These are phyloP conservation scores for Drosophila chauvacae DNA, from an alignment of 1,140 invertebrate species.

Conservation along the genomic window DNA sequence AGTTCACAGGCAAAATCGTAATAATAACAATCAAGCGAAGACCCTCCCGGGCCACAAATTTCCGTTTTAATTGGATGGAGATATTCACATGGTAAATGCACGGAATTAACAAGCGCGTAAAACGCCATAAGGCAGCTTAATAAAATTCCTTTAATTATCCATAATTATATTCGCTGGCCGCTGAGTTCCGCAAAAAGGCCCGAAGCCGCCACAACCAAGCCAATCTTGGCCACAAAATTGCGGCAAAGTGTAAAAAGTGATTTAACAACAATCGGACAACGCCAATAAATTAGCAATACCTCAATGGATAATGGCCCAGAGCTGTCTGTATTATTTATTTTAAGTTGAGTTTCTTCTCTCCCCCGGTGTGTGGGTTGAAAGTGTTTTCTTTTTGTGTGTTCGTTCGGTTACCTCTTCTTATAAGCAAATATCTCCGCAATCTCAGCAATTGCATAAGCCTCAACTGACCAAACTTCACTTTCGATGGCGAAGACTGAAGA, in stretches of 20 bases:
- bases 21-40: slow-evolving; percentile 10
- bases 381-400: slow-evolving; percentile 55
- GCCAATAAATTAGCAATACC: slow-evolving; percentile 78
- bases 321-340: slow-evolving; percentile 66
- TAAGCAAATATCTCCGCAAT: slow-evolving; percentile 38
- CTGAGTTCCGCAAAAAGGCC: slow-evolving; percentile 62
- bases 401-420: slow-evolving; percentile 9
- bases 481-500: slow-evolving; percentile 27
- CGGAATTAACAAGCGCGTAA: slow-evolving; percentile 63
- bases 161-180: slow-evolving; percentile 53
- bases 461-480: slow-evolving; percentile 66
- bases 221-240: slow-evolving; percentile 21
- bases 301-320: slow-evolving; percentile 61
- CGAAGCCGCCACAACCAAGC: slow-evolving; percentile 4
- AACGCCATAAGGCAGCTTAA: slow-evolving; percentile 54
- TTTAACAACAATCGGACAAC: slow-evolving; percentile 70
- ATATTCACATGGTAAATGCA: slow-evolving; percentile 54
- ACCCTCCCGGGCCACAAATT: slow-evolving; percentile 12
- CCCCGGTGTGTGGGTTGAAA: slow-evolving; percentile 61
- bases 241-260: slow-evolving; percentile 72
- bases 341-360: slow-evolving; percentile 14
- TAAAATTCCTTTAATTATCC: slow-evolving; percentile 70
- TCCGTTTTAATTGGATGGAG: slow-evolving; percentile 29
- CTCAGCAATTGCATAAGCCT: slow-evolving; percentile 63
- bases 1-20: slow-evolving; percentile 15